Evolutionary conservation across 2,113 vertebrate species (phyloP), one percentile per base, ranked within the genome.

Genomic region (Labeo rohita): DNA sequence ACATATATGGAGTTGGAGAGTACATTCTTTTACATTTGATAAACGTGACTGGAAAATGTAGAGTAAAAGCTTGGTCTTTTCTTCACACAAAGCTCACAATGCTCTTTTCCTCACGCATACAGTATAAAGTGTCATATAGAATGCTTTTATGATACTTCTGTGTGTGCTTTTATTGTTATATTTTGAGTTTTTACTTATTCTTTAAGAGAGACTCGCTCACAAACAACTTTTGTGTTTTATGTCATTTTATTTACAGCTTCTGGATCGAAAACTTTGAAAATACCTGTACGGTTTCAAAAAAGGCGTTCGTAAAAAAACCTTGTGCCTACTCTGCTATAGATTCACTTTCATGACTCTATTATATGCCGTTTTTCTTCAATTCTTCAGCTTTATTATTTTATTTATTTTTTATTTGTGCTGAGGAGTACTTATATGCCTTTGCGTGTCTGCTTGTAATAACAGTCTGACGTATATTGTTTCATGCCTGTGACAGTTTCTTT

Each of bases 381-480:
- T 36, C 61, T 66, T 66, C 18, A 63, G 54, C 54, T 61, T 45
- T 81, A 49, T 28, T 12, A 18, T 23, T 66, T 65, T 80, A 77
- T 81, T 66, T 63, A 10, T 45, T n/a, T 12, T 59, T 10, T 34
- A 5, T 54, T 61, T 75, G 45, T 75, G 45, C 13, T 28, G 23
- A 50, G 23, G 16, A 52, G 45, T 34, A 63, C 56, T 15, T 34
- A 13, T 47, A 49, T 34, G 15, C 39, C 21, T 23, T 65, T 49
- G 43, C 47, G 10, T 65, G 59, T 21, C 45, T 21, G 8, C 23
- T 90, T 86, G 79, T 49, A 84, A 85, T 81, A 23, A n/a, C 84
- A 34, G 36, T 18, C n/a, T 75, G 45, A 49, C 52, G 70, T 78
- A 36, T 75, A 87, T 88, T 90, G 90, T 90, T 93, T 91, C 28